Evolutionary conservation across 2,797 vertebrate genomes (phyloP), one percentile per base, ranked within the genome.

Genomic region (Rhadinocentrus ornatus): DNA sequence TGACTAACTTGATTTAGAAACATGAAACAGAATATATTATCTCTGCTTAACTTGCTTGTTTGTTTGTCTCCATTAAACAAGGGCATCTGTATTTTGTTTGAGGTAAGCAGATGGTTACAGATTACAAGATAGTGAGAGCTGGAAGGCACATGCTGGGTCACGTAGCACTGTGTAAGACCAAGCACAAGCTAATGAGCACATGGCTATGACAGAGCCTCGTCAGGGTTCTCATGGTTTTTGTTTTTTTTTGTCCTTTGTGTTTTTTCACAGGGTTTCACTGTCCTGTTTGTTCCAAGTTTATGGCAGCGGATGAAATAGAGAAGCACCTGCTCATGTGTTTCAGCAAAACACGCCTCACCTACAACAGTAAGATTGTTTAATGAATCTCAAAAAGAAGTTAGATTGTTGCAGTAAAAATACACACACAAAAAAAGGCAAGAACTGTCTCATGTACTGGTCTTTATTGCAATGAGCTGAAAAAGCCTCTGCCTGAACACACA

Each of bases 261-360:
- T 75, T 75, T 24, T 6, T 34, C 82, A 66, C 90, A 97, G 98
- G 96, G 75, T 98, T 99, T 93, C 97, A 97, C 92, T 99, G 98
- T 92, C 98, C 97, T 7, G 93, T 98, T 66, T 99, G 98, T 94
- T 97, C 97, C 88, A 99, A 97, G 93, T 99, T 96, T 87, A 95
- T 99, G 89, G 94, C 95, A 13, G 94, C 97, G 11, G 96, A 97
- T 22, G 97, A 99, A 94, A 97, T 98, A 86, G 97, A 99, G 88
- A 95, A 97, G 82, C 98, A 99, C 92, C 95, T 99, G 86, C 95
- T 98, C 75, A 95, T 96, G 96, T 99, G 98, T 87, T 96, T 99
- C 94, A 98, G 96, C 90, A 99, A 99, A 89, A 95, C 95, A 48
- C 95, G 95, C 80, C 96, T 99, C 92, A 94, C 95, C 82, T 99